Evolutionary conservation across 53 echinoderm and acorn worm species (phyloP).

Genomic region (Apostichopus leukothele): DNA sequence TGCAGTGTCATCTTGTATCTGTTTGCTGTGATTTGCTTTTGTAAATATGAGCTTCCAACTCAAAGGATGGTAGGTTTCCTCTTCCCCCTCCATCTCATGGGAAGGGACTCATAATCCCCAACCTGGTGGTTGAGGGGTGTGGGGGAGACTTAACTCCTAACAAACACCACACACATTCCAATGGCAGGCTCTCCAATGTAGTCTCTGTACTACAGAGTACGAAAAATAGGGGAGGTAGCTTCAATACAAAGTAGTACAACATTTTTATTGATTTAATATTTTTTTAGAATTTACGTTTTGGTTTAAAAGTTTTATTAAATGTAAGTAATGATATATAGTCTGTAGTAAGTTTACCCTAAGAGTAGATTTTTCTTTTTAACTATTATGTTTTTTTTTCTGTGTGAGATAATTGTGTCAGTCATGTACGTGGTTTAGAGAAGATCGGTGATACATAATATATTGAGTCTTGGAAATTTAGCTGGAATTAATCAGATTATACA

Average conservation of each 20-base stretch:
- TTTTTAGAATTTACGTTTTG: background rate
- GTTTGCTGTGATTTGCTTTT: conserved; percentile 30
- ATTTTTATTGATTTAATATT: background rate
- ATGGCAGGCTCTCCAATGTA: conserved; percentile 15
- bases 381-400: too few relatives aligned
- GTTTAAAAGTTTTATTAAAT: background rate
- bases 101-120: background rate
- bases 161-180: conserved; percentile 36
- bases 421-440: too few relatives aligned
- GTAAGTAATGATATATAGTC: too few relatives aligned
- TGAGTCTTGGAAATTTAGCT: too few relatives aligned
- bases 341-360: too few relatives aligned
- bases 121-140: background rate
- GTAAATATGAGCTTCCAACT: conserved; percentile 40
- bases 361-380: too few relatives aligned
- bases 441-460: too few relatives aligned
- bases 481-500: too few relatives aligned
- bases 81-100: background rate
- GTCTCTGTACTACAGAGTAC: conserved; percentile 22
- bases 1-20: background rate
- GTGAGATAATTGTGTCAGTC: too few relatives aligned
- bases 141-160: background rate
- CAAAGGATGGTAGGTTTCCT: background rate
- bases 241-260: conserved; percentile 2
- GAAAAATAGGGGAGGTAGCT: conserved; percentile 9